Evolutionary conservation across 2,113 vertebrate species (phyloP).

Genomic region (Albula glossodonta): DNA sequence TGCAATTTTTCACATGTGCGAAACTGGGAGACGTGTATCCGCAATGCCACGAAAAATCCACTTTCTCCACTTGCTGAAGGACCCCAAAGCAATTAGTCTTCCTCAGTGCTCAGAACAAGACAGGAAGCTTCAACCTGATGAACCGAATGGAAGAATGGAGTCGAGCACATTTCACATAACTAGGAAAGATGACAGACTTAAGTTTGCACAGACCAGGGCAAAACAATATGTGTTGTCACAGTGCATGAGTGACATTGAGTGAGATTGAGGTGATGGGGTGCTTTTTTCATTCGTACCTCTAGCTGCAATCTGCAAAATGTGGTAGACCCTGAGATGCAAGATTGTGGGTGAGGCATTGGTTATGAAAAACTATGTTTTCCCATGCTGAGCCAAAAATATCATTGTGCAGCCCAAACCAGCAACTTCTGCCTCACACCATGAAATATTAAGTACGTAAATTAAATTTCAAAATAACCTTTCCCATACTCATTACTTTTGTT

Average conservation of each 20-base stretch:
- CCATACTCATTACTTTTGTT: background rate
- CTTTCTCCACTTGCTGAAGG: background rate
- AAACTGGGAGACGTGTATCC: background rate
- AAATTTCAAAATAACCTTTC: background rate
- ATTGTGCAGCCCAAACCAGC: background rate
- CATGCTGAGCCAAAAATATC: background rate
- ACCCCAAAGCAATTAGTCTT: background rate
- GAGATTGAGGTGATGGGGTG: background rate
- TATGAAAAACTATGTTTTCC: background rate
- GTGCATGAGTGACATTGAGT: background rate
- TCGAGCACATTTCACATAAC: background rate
- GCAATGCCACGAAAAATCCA: background rate
- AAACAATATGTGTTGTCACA: background rate
- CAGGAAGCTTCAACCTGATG: background rate
- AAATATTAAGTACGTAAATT: conserved; percentile 6
- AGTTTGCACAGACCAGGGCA: background rate
- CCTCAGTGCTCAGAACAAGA: background rate
- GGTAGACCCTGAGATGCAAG: background rate
- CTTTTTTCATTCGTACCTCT: background rate
- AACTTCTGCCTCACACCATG: background rate
- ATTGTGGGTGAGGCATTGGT: background rate
- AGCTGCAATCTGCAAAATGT: background rate
- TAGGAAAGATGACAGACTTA: background rate
- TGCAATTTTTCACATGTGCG: background rate
- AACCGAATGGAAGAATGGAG: background rate